Conservation (phyloP, 2,797 vertebrate genomes). For the Hafferia zeledoni region DNA sequence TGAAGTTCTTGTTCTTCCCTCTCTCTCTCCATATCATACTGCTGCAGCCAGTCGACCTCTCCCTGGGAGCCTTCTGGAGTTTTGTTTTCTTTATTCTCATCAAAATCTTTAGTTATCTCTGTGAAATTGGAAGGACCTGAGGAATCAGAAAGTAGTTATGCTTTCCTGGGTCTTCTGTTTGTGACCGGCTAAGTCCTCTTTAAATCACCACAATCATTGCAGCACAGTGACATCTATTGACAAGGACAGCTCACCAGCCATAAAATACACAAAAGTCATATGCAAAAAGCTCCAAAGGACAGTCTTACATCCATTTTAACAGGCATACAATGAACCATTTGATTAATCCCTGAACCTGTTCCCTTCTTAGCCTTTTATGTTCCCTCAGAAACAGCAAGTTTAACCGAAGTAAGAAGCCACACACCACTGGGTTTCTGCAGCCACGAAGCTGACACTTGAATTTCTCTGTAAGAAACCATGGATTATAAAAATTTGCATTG, state of each 20-base stretch:
- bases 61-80: constrained; percentile 90
- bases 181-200: background rate
- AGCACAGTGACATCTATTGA: constrained; percentile 68
- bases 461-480: background rate
- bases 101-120: constrained; percentile 89
- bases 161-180: background rate
- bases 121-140: constrained; percentile 77
- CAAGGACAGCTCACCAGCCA: background rate
- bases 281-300: background rate
- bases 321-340: background rate
- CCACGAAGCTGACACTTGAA: background rate
- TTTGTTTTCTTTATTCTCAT: constrained; percentile 99
- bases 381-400: background rate
- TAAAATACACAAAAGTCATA: background rate
- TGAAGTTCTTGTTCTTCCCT: constrained; percentile 97
- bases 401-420: background rate
- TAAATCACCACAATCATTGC: background rate
- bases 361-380: background rate
- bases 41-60: constrained; percentile 95
- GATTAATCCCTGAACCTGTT: background rate
- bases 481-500: constrained; percentile 19
- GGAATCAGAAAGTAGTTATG: constrained; percentile 49
- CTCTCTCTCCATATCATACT: constrained; percentile 92
- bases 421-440: background rate
- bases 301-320: background rate